Percentiles rank a stretch among this genome's conserved stretches.
These are phyloP conservation scores for Anoplius nigerrimus DNA, from an alignment of 2,888 invertebrate genomes.

Conservation along the genomic window DNA sequence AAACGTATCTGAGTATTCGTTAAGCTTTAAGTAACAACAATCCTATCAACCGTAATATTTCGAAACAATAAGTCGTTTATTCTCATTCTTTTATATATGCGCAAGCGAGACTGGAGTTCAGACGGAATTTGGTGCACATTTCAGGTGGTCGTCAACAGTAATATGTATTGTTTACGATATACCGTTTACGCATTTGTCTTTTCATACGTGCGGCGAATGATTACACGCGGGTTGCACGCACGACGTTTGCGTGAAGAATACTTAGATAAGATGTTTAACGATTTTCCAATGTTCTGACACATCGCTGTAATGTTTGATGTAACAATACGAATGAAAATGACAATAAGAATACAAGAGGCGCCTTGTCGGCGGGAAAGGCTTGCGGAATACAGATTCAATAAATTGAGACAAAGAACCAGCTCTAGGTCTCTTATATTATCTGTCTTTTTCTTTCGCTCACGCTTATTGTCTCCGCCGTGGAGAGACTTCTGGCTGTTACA, in stretches of 20 bases:
- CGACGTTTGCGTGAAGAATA: constrained; percentile 28
- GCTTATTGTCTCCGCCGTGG: constrained; percentile 45
- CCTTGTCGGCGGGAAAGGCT: constrained; percentile 47
- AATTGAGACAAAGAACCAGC: constrained; percentile 47
- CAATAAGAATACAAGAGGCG: constrained; percentile 28
- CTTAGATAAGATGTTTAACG: constrained; percentile 24
- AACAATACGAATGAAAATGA: constrained; percentile 33
- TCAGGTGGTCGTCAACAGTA: constrained; percentile 43
- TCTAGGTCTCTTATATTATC: constrained; percentile 33
- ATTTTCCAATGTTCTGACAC: constrained; percentile 7
- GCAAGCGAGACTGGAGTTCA: constrained; percentile 30
- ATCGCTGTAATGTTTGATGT: constrained; percentile 4
- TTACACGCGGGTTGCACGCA: constrained; percentile 26
- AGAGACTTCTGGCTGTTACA: constrained; percentile 49
- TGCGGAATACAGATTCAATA: constrained; percentile 37
- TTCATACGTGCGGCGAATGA: no score
- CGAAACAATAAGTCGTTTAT: no score
- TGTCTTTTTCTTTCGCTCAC: constrained; percentile 38
- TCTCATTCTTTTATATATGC: no score
- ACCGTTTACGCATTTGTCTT: no score
- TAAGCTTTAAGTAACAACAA: no score
- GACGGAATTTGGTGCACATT: constrained; percentile 55
- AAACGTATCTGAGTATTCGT: no score
- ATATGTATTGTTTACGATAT: constrained; percentile 34
- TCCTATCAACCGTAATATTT: no score